Evolutionary conservation across 2,113 vertebrate genomes (phyloP), one percentile per base, ranked within the genome.

Genomic region (Oryzias javanicus): DNA sequence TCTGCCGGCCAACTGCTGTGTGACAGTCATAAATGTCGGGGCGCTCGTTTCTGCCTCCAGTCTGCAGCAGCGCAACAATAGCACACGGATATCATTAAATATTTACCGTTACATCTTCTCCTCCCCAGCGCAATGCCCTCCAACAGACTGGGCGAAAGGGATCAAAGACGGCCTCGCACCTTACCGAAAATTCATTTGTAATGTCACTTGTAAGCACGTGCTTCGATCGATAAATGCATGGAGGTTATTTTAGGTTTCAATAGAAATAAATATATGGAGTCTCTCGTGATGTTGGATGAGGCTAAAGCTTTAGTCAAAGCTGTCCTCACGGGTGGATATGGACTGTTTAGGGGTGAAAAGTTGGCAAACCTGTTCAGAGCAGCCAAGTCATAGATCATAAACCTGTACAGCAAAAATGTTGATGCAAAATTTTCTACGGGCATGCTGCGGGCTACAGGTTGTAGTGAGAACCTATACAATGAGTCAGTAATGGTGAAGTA

Each of bases 101-200:
- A 87, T 89, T 90, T 85, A 89, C 72, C 60, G 24, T 72, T 72
- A 88, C 85, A 88, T 86, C 84, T 82, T 76, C 59, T 48, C 56
- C 27, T 77, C 75, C 60, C 65, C 58, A 46, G 41, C 60, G 18
- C 5, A 67, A 80, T 67, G 52, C 67, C 64, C 63, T 79, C 40
- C 73, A 65, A 54, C 45, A 59, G 64, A 78, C 60, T 68, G 58
- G 64, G 67, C 76, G 74, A 83, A 22, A 75, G 64, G 66, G 59
- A 24, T 47, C 22, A 18, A 24, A 10, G 24, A 54, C 45, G 47
- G 45, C 55, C 4, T 45, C 64, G 58, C 53, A 60, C 24, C 46
- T 60, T 60, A 44, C 47, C 15, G 8, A 29, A 53, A 24, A 40
- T 71, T 47, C 25, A 7, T 48, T 18, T 44, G 42, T 27, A 20